Evolutionary conservation across 2,888 invertebrate genomes (phyloP), one percentile per base, ranked within the genome.

Genomic region (Vandiemenella viatica): DNA sequence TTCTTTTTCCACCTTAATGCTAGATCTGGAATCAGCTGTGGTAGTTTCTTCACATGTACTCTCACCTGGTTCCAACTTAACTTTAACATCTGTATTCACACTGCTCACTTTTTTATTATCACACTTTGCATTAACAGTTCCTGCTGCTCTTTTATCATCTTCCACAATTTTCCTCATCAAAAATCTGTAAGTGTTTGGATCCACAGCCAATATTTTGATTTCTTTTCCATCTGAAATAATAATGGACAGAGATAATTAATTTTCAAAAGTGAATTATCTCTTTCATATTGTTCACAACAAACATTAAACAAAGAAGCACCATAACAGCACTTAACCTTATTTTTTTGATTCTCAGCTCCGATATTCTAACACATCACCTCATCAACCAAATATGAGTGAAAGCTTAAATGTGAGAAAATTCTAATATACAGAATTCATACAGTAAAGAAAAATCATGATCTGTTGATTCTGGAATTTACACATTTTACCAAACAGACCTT

Each of bases 121-220:
- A n/a, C n/a, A 13, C 32, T 32, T 32, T 13, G n/a, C 10, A 3
- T 13, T 13, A 32, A 13, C n/a, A 32, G 10, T 32, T n/a, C n/a
- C n/a, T n/a, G n/a, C n/a, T n/a, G n/a, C n/a, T 66, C 52, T 56
- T 16, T 66, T 57, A 65, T 58, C 73, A 62, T 65, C 70, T 58
- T 67, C 68, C 51, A 66, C 63, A 49, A 71, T 70, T 57, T 76
- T 75, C 44, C 76, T 75, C 55, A 73, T 73, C 48, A 89, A 71
- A 61, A 80, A 81, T 54, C 79, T 78, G 61, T 83, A 82, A 0
- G 86, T 83, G 55, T 79, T 77, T 1, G 84, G 83, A 67, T 87
- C 85, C n/a, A 89, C 77, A 7, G 81, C 76, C 46, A 88, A 67
- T 37, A 88, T 76, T 68, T 88, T 88, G 38, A 81, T 69, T 1